Base-by-base conservation (phyloP, 2,113 vertebrate species). In the Capricornis sumatraensis region DNA sequence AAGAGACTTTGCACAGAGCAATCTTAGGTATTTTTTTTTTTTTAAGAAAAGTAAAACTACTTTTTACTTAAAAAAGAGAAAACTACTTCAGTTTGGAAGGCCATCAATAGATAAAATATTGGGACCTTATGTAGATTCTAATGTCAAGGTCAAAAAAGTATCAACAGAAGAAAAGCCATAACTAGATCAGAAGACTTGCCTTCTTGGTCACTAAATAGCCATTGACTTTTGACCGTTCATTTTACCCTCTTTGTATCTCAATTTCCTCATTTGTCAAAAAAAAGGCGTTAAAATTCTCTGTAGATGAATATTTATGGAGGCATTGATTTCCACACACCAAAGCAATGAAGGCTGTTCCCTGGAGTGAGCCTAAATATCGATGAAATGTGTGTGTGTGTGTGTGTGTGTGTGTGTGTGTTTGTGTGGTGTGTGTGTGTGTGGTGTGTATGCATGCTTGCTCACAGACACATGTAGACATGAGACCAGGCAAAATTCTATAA, bases 181-280 rank as follows among this genome's bases (percentile, higher is more conserved):
- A 52, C 30, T 4, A 36, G 25, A 81, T 90, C 74, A 62, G 45
- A 9, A 91, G 40, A 81, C 5, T 67, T 87, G n/a, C 27, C 14
- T 94, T 94, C 64, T 83, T 93, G 60, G 50, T 95, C 28, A 23
- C 52, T 92, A 45, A 95, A 91, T 50, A 98, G 47, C 15, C 16
- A 86, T 43, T 79, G 55, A 19, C 83, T 86, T 79, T 83, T 27
- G 30, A 64, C 33, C n/a, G 53, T 78, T 95, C 16, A 47, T 92
- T 58, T 94, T 82, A 92, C 16, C 15, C 15, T 94, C 21, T 88
- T 57, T 28, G 11, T 62, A n/a, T 76, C 47, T 90, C 79, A 89
- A 2, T 96, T 89, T 97, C 40, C 79, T 94, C 40, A 23, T 90
- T 23, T 47, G 25, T 43, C 11, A 55, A 90, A 93, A 95, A 95